Base-by-base conservation (phyloP, 2,113 vertebrate genomes). In the Anhinga rufa region DNA sequence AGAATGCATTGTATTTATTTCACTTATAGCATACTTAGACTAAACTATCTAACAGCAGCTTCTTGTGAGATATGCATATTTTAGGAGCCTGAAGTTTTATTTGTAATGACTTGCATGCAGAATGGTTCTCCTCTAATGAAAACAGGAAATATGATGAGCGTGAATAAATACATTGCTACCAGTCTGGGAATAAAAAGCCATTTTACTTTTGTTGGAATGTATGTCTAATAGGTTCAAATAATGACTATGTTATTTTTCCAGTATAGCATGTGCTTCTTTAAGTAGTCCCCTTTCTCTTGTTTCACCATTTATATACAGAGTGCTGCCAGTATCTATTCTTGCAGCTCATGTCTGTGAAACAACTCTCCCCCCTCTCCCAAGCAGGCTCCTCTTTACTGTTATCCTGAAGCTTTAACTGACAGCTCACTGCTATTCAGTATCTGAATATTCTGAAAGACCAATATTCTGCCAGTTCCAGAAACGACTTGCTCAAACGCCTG, bases 91-190 rank as follows among this genome's bases (percentile, higher is more conserved):
- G 17, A 88, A 92, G 44, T 60, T 90, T 89, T 92, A 42, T 90
- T 95, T 77, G 38, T 76, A 72, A 86, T 76, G 79, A 74, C 26
- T 95, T 91, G 61, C 22, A 38, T 82, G 62, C 44, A 44, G 42
- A 80, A 62, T 82, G 29, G 22, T 83, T 96, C 38, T 93, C 55
- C 75, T 80, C 86, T 97, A 95, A 92, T 93, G 89, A 94, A 95
- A 88, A 82, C 2, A 85, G 62, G 70, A 97, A 92, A 92, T 77
- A 94, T 16, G 44, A 55, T 91, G 58, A 92, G 62, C 66, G 46
- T 58, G 54, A 81, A 91, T 5, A 24, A 91, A 91, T 82, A 55
- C 9, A 66, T 62, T 93, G 75, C 62, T 88, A 74, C 16, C 31
- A 87, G 29, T 55, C n/a, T 82, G 91, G 91, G 91, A 96, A 94